Conservation (phyloP, 2,888 invertebrate genomes). For the Dascillus cervinus region DNA sequence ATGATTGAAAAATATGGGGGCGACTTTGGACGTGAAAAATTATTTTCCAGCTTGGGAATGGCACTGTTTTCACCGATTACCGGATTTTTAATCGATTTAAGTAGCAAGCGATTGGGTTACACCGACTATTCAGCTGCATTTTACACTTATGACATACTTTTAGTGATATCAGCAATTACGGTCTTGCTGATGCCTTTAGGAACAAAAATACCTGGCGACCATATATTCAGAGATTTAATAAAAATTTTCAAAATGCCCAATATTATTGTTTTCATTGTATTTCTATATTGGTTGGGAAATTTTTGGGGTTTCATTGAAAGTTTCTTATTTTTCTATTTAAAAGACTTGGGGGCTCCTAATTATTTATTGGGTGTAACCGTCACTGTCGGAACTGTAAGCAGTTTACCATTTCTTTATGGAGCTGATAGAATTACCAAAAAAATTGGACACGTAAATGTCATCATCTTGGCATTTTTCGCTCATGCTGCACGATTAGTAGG, state of each 20-base stretch:
- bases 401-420: conserved; percentile 76
- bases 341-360: conserved; percentile 76
- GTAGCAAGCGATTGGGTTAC: conserved; percentile 59
- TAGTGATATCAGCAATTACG: conserved; percentile 64
- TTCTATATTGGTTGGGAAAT: conserved; percentile 75
- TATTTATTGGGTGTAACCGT: conserved; percentile 76
- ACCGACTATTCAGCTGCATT: conserved; percentile 86
- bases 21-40: conserved; percentile 71
- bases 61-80: conserved; percentile 76
- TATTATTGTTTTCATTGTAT: conserved; percentile 71
- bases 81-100: conserved; percentile 69
- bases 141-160: conserved; percentile 68
- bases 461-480: conserved; percentile 77
- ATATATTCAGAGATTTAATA: conserved; percentile 66
- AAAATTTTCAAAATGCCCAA: conserved; percentile 71
- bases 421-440: conserved; percentile 75
- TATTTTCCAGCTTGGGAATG: conserved; percentile 77
- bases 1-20: conserved; percentile 80
- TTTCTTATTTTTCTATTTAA: conserved; percentile 77
- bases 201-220: conserved; percentile 69
- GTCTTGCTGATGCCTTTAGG: conserved; percentile 73
- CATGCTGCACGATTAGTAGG: conserved; percentile 75
- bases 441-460: conserved; percentile 76
- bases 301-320: conserved; percentile 88
- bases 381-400: conserved; percentile 76